A percentile compares a stretch with the other conserved stretches of the same genome.
These are phyloP conservation scores for Picus viridis DNA, from an alignment of 2,797 vertebrate genomes.

Conservation along the genomic window DNA sequence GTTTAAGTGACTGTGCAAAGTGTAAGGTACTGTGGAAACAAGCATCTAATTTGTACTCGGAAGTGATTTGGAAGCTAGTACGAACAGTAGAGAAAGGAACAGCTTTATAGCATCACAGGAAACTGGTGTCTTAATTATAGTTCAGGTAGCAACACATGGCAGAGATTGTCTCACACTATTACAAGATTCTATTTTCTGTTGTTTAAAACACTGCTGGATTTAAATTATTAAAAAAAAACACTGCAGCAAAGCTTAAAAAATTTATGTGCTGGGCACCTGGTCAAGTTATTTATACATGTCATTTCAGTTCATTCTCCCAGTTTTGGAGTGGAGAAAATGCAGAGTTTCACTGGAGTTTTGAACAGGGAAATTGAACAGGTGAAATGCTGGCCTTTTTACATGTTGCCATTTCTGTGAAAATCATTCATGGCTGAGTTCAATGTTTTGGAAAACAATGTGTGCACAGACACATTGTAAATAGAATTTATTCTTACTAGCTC, in stretches of 20 bases:
- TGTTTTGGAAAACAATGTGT: not conserved
- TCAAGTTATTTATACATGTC: not conserved
- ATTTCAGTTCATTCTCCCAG: not conserved
- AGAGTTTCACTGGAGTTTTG: not conserved
- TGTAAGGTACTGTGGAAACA: constrained; percentile 5
- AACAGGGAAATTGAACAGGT: not conserved
- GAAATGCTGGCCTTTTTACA: not conserved
- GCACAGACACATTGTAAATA: not conserved
- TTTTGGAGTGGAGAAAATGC: not conserved
- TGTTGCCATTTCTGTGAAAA: not conserved
- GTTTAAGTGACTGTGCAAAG: constrained; percentile 55
- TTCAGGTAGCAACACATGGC: not conserved
- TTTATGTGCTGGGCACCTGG: not conserved
- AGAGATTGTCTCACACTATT: not conserved
- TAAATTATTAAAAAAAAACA: not conserved
- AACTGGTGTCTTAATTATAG: not conserved
- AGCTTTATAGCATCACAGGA: not conserved
- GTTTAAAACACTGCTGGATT: not conserved
- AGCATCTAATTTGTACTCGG: constrained; percentile 15
- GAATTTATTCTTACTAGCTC: not conserved
- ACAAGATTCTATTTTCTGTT: not conserved
- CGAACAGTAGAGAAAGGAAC: not conserved
- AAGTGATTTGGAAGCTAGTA: constrained; percentile 6
- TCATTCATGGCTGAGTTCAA: not conserved
- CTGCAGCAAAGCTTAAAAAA: not conserved